Evolutionary conservation across 2,888 invertebrate species (phyloP).

Genomic region (Conops quadrifasciatus): DNA sequence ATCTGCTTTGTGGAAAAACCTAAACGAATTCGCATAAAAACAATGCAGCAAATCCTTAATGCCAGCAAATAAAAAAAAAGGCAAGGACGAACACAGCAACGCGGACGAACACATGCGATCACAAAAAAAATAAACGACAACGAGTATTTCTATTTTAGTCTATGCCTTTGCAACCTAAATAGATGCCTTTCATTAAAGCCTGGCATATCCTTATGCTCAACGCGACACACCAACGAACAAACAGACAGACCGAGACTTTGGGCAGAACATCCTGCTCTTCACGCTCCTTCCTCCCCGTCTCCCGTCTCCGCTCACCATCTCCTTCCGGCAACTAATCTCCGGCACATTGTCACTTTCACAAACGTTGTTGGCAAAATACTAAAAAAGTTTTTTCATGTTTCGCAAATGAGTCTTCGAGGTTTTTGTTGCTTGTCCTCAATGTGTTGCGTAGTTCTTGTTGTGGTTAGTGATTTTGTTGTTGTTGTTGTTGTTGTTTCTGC

Average conservation of each 20-base stretch:
- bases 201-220: conserved; percentile 22
- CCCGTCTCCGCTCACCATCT: not conserved
- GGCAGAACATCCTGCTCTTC: not conserved
- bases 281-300: not conserved
- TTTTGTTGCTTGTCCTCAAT: conserved; percentile 1
- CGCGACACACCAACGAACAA: not conserved
- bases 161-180: conserved; percentile 30
- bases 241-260: not conserved
- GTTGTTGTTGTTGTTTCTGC: conserved; percentile 7
- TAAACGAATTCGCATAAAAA: not conserved
- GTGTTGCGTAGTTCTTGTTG: conserved; percentile 1
- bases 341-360: conserved; percentile 15
- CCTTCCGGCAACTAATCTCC: not conserved
- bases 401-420: conserved; percentile 8
- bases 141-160: conserved; percentile 29
- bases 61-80: not conserved
- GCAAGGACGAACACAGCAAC: not conserved
- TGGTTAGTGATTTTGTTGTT: not conserved
- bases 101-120: not conserved
- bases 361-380: conserved; percentile 5
- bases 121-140: not conserved
- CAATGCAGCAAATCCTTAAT: not conserved
- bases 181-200: conserved; percentile 28
- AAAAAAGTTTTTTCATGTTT: conserved; percentile 16
- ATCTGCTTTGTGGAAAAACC: not conserved